Evolutionary conservation across 2,113 vertebrate species (phyloP), one percentile per base, ranked within the genome.

Genomic region (Lynx canadensis): DNA sequence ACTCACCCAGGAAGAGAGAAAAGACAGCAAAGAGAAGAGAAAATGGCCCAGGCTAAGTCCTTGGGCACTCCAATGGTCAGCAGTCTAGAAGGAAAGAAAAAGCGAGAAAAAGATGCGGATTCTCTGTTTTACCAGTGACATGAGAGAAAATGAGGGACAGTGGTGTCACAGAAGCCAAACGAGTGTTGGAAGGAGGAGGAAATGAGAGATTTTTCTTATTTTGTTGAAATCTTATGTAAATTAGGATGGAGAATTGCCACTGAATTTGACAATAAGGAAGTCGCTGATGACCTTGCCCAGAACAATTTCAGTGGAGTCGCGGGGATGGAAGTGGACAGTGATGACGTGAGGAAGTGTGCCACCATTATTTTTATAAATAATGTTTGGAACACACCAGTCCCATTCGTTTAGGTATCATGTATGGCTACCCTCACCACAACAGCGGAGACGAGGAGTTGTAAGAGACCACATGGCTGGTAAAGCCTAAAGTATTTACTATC

Each of bases 401-500:
- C 66, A 31, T 33, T 73, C 15, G 14, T 78, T 84, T 50, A 68
- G 55, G 74, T 25, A 50, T 33, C 81, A 14, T 41, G 82, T 68
- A 7, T 36, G 38, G 71, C 33, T 50, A 45, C 57, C n/a, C 73
- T 52, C 25, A 69, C 25, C 52, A 66, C 14, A 71, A 38, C 11
- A 73, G 38, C 52, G 89, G 84, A 68, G 52, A 89, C 19, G 31
- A 80, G 63, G 11, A 29, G 45, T 9, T 65, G 41, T 11, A 21
- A 89, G 33, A 89, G 36, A 76, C n/a, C 23, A 79, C 21, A 76
- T 2, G 33, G 87, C 33, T 31, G 6, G 15, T 48, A 73, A 79
- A 78, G 55, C 45, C 78, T 52, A 73, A 83, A 95, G 73, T 76
- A 92, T 45, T 94, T 89, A 83, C 50, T 84, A 27, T 41, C n/a